Evolutionary conservation across 2,113 vertebrate genomes (phyloP).

Genomic region (Cygnus buccinator): DNA sequence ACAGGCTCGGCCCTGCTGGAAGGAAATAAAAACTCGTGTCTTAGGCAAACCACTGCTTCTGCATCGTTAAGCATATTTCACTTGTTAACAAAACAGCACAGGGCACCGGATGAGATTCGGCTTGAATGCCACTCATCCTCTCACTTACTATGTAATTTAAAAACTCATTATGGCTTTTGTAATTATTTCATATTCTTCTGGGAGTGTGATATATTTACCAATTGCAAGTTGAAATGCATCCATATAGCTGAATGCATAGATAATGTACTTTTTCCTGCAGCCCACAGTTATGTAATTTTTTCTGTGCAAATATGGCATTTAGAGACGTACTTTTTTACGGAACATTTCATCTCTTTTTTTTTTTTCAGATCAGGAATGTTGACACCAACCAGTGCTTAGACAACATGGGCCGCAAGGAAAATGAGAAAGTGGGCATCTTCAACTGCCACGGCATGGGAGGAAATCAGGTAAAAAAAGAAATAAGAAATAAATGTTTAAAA

Average conservation of each 20-base stretch:
- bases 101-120: background rate
- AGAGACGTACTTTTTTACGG: background rate
- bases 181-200: background rate
- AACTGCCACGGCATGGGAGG: constrained; percentile 99
- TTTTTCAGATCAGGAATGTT: constrained; percentile 92
- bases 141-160: background rate
- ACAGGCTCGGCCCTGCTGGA: background rate
- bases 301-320: rapidly evolving
- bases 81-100: background rate
- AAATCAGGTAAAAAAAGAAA: constrained; percentile 87
- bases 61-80: rapidly evolving
- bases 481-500: rapidly evolving
- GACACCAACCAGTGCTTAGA: constrained; percentile 98
- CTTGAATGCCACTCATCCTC: background rate
- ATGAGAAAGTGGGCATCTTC: constrained; percentile 98
- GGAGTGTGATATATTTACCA: background rate
- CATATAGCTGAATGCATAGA: rapidly evolving
- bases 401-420: constrained; percentile 99
- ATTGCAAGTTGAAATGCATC: background rate
- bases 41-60: background rate
- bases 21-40: rapidly evolving
- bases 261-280: background rate
- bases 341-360: background rate
- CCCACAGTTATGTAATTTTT: rapidly evolving
- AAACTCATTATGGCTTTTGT: background rate